Conservation (phyloP, 2,797 vertebrate genomes). For the Lacerta viridis region DNA sequence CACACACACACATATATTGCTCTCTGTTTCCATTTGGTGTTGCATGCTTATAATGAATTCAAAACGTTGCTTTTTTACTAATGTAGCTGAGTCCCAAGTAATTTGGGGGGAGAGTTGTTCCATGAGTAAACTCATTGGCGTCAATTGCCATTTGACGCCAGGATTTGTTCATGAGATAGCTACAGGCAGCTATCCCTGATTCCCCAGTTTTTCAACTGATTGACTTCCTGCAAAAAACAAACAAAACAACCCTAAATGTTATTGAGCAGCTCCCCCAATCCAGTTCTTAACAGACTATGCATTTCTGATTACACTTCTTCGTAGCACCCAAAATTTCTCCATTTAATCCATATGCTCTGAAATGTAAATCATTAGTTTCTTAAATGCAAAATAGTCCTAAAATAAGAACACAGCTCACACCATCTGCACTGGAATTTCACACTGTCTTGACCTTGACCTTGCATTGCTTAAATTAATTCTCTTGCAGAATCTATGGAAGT, state of each 20-base stretch:
- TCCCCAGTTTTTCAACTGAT: too few species aligned
- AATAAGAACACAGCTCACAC: not conserved
- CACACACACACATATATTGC: too few species aligned
- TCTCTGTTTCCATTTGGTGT: too few species aligned
- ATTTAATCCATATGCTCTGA: slow-evolving; percentile 4
- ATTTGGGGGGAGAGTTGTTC: too few species aligned
- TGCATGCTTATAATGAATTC: too few species aligned
- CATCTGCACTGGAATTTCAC: not conserved
- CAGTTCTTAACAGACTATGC: not conserved
- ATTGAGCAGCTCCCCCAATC: not conserved
- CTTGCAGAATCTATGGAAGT: slow-evolving; percentile 13
- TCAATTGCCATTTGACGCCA: too few species aligned
- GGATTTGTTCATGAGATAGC: too few species aligned
- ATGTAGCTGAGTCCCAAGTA: too few species aligned
- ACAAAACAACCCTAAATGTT: not conserved
- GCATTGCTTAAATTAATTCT: slow-evolving; percentile 6
- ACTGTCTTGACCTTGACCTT: slow-evolving; percentile 17
- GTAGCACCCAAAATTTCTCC: not conserved
- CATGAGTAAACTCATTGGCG: too few species aligned
- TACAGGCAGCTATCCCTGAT: too few species aligned
- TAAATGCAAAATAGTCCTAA: slow-evolving; percentile 6
- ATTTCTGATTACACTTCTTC: not conserved
- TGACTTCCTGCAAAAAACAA: too few species aligned
- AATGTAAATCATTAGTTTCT: not conserved
- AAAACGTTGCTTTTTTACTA: too few species aligned